Conservation (phyloP, 2,888 invertebrate species). For the Apoderus coryli region DNA sequence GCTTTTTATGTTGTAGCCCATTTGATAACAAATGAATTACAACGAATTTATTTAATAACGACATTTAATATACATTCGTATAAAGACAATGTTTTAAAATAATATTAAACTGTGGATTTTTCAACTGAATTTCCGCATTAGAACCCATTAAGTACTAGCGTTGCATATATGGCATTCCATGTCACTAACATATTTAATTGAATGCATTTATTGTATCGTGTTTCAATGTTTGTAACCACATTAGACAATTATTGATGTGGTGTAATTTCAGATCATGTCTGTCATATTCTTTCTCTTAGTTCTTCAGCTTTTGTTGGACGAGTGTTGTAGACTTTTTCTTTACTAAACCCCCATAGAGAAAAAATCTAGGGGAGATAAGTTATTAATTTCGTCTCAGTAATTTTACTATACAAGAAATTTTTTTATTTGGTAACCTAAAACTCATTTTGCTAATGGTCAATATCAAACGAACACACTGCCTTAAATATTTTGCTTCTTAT, state of each 20-base stretch:
- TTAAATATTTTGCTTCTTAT: no score
- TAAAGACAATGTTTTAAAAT: constrained; percentile 1
- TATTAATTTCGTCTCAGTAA: no score
- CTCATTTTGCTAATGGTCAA: no score
- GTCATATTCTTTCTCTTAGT: no score
- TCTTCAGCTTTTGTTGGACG: constrained; percentile 1
- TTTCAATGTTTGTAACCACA: constrained; percentile 1
- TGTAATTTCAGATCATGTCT: constrained; percentile 1
- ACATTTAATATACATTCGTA: constrained; percentile 1
- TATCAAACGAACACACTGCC: no score
- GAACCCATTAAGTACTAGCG: no score
- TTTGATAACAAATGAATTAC: constrained; percentile 2
- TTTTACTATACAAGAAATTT: no score
- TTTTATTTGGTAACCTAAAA: no score
- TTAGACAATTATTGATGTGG: constrained; percentile 3
- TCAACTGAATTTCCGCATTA: no score
- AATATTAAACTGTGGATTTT: constrained; percentile 1
- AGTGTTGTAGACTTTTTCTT: constrained; percentile 6
- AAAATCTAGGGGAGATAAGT: constrained; percentile 2
- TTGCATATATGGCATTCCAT: no score
- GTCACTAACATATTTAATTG: no score
- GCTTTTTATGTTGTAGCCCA: not conserved
- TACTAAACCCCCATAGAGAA: constrained; percentile 4
- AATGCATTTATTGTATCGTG: constrained; percentile 4
- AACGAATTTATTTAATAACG: constrained; percentile 3